Percentiles rank a stretch among this genome's conserved stretches.
Conservation (phyloP, 2,113 vertebrate genomes). For the Gavia stellata region DNA sequence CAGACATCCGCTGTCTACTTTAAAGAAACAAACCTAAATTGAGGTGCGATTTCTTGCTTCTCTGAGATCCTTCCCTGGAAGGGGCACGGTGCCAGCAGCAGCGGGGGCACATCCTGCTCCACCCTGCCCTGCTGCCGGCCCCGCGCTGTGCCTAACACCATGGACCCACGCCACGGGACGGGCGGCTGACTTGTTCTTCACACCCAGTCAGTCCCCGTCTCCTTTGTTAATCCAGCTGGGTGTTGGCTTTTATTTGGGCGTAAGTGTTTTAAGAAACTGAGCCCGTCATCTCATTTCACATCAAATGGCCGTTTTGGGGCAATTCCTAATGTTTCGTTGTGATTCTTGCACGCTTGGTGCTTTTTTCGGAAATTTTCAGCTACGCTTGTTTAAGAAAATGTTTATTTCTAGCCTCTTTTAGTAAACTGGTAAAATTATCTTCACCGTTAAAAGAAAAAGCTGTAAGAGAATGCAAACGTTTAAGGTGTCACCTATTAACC, state of each 20-base stretch:
- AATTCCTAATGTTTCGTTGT: not conserved
- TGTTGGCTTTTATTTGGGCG: not conserved
- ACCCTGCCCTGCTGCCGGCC: not conserved
- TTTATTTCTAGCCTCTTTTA: not conserved
- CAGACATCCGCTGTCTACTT: not conserved
- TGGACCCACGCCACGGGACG: not conserved
- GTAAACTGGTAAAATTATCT: not conserved
- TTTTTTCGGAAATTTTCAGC: not conserved
- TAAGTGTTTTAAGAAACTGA: not conserved
- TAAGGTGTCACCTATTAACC: not conserved
- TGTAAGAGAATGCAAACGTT: not conserved
- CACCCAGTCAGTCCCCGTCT: not conserved
- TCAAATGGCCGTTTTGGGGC: not conserved
- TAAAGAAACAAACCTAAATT: not conserved
- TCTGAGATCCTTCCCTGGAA: not conserved
- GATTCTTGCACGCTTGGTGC: accelerated
- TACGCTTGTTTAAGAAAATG: not conserved
- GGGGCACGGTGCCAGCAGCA: accelerated
- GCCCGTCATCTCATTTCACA: not conserved
- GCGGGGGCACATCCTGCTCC: not conserved
- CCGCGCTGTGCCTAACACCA: accelerated
- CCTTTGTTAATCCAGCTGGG: not conserved
- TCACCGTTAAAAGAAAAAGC: not conserved
- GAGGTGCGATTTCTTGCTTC: not conserved
- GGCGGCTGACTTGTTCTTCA: accelerated